Percentiles rank a stretch among this genome's conserved stretches.
phyloP scores from a whole-genome alignment of 2,113 vertebrate species.

The Antechinus stuartii region DNA sequence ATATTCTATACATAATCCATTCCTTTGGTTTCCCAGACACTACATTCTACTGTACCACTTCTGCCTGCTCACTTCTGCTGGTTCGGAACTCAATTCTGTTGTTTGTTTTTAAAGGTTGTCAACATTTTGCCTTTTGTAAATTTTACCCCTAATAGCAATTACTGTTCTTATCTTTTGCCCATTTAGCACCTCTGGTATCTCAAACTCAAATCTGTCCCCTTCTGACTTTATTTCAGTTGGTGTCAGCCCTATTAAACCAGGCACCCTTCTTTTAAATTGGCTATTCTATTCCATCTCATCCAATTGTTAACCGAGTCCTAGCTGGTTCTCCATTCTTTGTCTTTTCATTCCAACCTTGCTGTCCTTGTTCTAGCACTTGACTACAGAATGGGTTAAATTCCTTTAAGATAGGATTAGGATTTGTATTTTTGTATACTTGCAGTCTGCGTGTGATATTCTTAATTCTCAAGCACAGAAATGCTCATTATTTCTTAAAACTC shows the following conservation, averaged over 20 bases:
- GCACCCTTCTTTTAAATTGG: not conserved
- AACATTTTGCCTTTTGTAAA: not conserved
- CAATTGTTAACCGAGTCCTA: not conserved
- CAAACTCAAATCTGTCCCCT: too few species aligned
- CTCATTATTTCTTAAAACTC: not conserved
- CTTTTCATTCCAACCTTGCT: not conserved
- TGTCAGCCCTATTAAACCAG: too few species aligned
- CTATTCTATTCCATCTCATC: not conserved
- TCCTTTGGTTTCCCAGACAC: not conserved
- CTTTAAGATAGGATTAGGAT: not conserved
- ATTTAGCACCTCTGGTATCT: not conserved
- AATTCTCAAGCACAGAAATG: not conserved
- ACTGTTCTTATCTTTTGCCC: not conserved
- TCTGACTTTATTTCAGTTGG: too few species aligned
- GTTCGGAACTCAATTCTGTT: not conserved
- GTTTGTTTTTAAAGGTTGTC: not conserved
- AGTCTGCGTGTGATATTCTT: not conserved
- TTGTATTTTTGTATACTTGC: not conserved
- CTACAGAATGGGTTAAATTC: not conserved
- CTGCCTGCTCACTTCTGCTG: not conserved
- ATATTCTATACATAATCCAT: not conserved
- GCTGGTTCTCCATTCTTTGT: not conserved
- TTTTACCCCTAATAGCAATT: not conserved
- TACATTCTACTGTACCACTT: not conserved
- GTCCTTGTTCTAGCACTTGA: not conserved